Evolutionary conservation across 2,888 invertebrate species (phyloP), one percentile per base, ranked within the genome.

Genomic region (Sepiola atlantica): DNA sequence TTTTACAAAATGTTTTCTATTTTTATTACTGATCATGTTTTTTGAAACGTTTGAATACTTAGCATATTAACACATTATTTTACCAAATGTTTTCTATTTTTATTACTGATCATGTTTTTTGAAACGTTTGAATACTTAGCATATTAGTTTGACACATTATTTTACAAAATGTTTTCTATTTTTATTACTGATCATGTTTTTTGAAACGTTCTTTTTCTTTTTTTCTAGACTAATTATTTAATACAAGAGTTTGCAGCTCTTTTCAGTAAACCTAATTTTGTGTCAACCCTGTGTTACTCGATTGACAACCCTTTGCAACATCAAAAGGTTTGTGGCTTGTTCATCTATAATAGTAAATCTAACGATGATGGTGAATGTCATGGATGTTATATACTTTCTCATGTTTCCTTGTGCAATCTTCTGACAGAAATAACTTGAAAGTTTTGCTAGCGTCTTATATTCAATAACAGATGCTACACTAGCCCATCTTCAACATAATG

Each of bases 221-320:
- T 94, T 93, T 96, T 97, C 94, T 98, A 98, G 98, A 98, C 98
- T 97, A 98, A 98, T 97, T 98, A 98, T 97, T 97, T 99, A 97
- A 98, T 98, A 97, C 98, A 98, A 98, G 98, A 99, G 98, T 98
- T 98, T 97, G 98, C 98, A 95, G 98, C 98, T 95, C 98, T 99
- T 96, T 98, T 99, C 96, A 98, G 98, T 97, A 99, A 99, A 97
- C 98, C 99, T 94, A 98, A 99, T 95, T 98, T 99, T 97, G 98
- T 98, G 96, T 98, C 99, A 94, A 98, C 98, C 96, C 98, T 99
- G 97, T 99, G 99, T 98, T 98, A 98, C 97, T 98, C 98, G 95
- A 98, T 99, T 96, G 99, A 99, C 97, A 98, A 98, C 97, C 98
- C 98, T 95, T 98, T 98, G 95, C 98, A 98, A 96, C 97, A 98